A percentile compares a stretch with the other conserved stretches of the same genome.
Evolutionary conservation across 2,797 vertebrate genomes (phyloP).

Genomic region (Orientallactaga sibirica): DNA sequence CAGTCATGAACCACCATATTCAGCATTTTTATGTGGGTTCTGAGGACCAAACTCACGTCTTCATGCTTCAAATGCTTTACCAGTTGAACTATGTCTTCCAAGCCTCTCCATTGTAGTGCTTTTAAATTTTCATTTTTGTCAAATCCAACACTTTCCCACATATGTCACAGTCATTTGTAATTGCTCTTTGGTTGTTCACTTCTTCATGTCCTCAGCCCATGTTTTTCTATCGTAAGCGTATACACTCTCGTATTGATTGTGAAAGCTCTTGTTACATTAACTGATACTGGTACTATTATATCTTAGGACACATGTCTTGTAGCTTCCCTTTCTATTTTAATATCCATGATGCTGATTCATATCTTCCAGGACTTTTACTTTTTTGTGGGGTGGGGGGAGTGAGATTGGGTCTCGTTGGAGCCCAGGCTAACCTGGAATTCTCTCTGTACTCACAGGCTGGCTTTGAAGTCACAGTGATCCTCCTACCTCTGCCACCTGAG

Average conservation of each 20-base stretch:
- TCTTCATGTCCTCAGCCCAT: not conserved
- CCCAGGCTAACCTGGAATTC: no score
- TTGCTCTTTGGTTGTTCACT: conserved; percentile 10
- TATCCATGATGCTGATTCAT: conserved; percentile 20
- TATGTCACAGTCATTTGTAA: not conserved
- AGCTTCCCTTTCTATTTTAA: not conserved
- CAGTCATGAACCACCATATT: no score
- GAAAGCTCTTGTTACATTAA: not conserved
- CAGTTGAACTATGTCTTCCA: no score
- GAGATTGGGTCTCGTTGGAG: no score
- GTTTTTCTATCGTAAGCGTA: not conserved
- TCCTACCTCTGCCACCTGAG: no score
- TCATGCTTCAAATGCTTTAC: no score
- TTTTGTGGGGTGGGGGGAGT: no score
- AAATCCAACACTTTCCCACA: not conserved
- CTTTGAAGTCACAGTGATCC: no score
- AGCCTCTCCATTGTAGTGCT: no score
- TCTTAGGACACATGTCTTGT: not conserved
- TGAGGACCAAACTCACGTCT: no score
- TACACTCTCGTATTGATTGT: conserved; percentile 12
- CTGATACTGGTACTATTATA: not conserved
- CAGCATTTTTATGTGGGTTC: no score
- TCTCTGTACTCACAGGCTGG: no score
- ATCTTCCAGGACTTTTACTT: conserved; percentile 23
- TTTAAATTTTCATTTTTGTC: not conserved